These are phyloP conservation scores for Leptinotarsa lineolata DNA, from an alignment of 1,140 invertebrate genomes.

Conservation along the genomic window DNA sequence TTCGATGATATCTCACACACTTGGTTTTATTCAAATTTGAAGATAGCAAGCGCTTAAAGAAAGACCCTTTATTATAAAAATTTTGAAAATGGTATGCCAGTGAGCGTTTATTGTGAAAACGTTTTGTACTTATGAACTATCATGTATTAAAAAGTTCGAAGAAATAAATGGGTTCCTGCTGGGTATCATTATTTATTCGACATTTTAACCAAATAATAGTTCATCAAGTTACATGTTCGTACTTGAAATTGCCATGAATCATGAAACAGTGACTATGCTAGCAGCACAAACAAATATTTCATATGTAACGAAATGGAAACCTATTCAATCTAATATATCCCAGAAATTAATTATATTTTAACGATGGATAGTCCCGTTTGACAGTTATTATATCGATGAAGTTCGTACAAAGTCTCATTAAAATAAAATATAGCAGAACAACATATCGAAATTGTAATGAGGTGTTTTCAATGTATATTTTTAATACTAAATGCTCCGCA, in stretches of 20 bases:
- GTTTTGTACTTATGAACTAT: too few species aligned
- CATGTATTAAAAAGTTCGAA: too few species aligned
- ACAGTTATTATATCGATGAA: constrained; percentile 19
- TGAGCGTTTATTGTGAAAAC: too few species aligned
- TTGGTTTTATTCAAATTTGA: too few species aligned
- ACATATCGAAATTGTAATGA: not conserved
- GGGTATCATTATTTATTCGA: constrained; percentile 2
- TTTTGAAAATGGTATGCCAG: too few species aligned
- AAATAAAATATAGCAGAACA: constrained; percentile 12
- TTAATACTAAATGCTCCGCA: not conserved
- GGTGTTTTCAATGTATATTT: not conserved
- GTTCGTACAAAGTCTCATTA: constrained; percentile 7
- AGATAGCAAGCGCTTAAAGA: too few species aligned
- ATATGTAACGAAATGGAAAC: constrained; percentile 1
- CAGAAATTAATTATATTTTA: constrained; percentile 16
- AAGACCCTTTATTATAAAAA: too few species aligned
- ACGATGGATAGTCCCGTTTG: constrained; percentile 7
- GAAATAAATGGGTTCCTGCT: not conserved
- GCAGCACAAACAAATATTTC: not conserved
- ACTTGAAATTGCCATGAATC: not conserved
- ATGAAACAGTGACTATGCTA: not conserved
- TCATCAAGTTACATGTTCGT: constrained; percentile 3
- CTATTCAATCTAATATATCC: not conserved
- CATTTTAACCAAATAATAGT: not conserved
- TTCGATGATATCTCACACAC: too few species aligned